phyloP scores from a whole-genome alignment of 2,888 invertebrate genomes.

The Drosophila silvestris region DNA sequence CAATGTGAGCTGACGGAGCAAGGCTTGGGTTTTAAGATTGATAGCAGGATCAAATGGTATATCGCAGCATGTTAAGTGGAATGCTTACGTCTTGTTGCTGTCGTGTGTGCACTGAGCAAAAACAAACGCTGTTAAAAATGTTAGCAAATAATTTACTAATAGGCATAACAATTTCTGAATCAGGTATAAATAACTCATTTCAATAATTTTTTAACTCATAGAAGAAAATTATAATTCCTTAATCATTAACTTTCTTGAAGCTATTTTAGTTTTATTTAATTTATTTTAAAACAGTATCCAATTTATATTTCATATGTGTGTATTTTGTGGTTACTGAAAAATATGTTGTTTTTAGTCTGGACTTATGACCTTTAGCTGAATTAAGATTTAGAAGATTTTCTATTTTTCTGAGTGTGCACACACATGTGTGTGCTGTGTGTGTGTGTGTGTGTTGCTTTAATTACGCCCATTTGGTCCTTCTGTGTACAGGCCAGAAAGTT shows the following conservation, averaged over 20 bases:
- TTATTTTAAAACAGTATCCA: background rate
- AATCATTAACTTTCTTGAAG: background rate
- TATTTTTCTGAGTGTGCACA: background rate
- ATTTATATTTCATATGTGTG: background rate
- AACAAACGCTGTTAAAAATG: background rate
- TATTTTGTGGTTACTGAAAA: background rate
- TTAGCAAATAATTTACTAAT: background rate
- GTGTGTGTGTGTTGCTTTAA: slow-evolving; percentile 40
- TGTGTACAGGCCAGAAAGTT: slow-evolving; percentile 45
- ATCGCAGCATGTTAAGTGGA: slow-evolving; percentile 73
- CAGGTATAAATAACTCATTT: too few species aligned
- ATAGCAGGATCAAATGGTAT: slow-evolving; percentile 76
- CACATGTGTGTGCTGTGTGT: slow-evolving; percentile 7
- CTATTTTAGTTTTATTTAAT: background rate
- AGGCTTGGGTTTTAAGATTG: slow-evolving; percentile 59
- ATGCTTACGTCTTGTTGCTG: slow-evolving; percentile 54
- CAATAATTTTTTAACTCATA: background rate
- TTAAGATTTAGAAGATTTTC: too few species aligned
- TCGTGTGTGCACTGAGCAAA: background rate
- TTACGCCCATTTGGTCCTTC: slow-evolving; percentile 45
- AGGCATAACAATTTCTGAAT: background rate
- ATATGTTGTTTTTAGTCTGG: background rate
- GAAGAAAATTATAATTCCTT: background rate
- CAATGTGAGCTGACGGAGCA: slow-evolving; percentile 23
- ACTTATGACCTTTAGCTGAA: background rate